Percentiles rank a stretch among this genome's conserved stretches.
Conservation (phyloP, 1,140 invertebrate species). For the Dufourea novaeangliae region DNA sequence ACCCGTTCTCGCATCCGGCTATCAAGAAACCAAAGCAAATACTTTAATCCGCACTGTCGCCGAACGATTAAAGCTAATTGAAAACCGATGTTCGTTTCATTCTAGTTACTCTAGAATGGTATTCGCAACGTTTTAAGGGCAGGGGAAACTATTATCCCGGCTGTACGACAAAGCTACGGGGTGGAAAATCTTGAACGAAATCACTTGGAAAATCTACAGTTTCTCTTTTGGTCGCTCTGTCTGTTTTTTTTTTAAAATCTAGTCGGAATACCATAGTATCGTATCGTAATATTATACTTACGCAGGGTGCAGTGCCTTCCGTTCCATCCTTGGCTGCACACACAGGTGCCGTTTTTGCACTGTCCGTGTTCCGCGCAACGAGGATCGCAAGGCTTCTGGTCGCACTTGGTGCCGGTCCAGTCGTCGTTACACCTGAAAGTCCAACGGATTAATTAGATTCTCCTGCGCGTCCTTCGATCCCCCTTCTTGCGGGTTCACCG, state of each 20-base stretch:
- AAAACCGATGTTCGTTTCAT: constrained; percentile 9
- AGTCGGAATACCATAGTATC: no score
- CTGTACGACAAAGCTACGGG: neutral
- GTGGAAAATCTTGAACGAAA: neutral
- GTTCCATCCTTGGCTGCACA: constrained; percentile 98
- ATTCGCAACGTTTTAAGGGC: neutral
- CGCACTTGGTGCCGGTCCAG: constrained; percentile 95
- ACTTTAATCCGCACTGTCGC: constrained; percentile 14
- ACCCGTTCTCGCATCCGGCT: constrained; percentile 98
- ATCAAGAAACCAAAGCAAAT: constrained; percentile 43
- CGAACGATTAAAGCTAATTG: constrained; percentile 22
- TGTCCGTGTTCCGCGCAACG: constrained; percentile 97
- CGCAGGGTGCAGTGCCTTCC: constrained; percentile 97
- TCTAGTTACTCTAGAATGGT: neutral
- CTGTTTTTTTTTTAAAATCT: no score
- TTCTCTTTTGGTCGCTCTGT: no score
- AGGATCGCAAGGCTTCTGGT: constrained; percentile 93
- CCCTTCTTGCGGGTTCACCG: no score
- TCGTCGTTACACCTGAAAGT: constrained; percentile 89
- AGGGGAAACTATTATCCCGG: neutral
- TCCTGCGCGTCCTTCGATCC: neutral
- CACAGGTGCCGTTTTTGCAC: constrained; percentile 98
- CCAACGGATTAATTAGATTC: neutral
- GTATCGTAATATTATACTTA: constrained; percentile 84
- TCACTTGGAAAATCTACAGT: no score